Evolutionary conservation across 2,797 vertebrate species (phyloP), one percentile per base, ranked within the genome.

Genomic region (Syngnathus rostellatus): DNA sequence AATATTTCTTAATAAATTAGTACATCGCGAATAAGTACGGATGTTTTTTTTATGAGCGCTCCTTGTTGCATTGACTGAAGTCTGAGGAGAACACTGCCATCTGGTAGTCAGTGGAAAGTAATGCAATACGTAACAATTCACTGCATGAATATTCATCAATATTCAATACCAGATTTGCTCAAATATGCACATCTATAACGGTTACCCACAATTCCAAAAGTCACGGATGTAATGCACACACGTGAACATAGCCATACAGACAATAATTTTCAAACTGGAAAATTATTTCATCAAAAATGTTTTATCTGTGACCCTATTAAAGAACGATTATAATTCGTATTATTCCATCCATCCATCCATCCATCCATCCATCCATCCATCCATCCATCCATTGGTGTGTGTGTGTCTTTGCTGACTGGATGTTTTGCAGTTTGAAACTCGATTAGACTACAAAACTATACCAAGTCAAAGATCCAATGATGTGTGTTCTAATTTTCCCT

Each of bases 21-120:
- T 8, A 43, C 41, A 21, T 6, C 8, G 25, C 10, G 16, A 31
- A 57, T 57, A 16, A 31, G 11, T 54, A 61, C n/a, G 10, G 19
- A 31, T 31, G 12, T 12, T 45, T 38, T 3, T 39, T 60, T 25
- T 5, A 16, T 57, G 55, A 61, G 39, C 2, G 39, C 41, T 41
- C 5, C 31, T 31, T 31, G 39, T 58, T 39, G 16, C n/a, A 19
- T n/a, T 59, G 17, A 59, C 10, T 72, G 67, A 78, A 87, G 77
- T 62, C 71, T 74, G 88, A 83, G 76, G 88, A 84, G 80, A 88
- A 90, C 82, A 87, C 85, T 89, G 87, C 86, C 89, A 90, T 86
- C 89, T 91, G 84, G 69, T 63, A 53, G 4, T 69, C 74, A 74
- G 53, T 63, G 68, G 64, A 66, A 31, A 80, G 80, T 81, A 88